Conservation (phyloP, 2,797 vertebrate genomes). For the Enteromius fasciolatus region DNA sequence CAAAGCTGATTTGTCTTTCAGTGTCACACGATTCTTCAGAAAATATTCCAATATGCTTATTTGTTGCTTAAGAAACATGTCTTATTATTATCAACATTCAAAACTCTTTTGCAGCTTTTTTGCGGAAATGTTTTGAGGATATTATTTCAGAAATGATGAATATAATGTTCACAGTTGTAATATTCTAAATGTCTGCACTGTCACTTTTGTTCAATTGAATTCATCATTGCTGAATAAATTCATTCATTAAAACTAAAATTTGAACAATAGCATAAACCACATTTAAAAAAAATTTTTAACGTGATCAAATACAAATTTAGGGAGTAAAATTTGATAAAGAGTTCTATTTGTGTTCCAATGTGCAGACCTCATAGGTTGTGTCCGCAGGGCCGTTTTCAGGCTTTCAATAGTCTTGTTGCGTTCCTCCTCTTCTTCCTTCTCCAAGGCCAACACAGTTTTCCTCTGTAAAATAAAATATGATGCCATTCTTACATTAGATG, state of each 20-base stretch:
- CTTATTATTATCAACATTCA: not conserved
- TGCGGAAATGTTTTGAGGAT: no score
- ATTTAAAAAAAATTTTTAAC: not conserved
- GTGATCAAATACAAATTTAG: not conserved
- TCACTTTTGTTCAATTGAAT: not conserved
- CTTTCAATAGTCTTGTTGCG: conserved; percentile 98
- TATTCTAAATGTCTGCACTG: not conserved
- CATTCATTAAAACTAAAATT: not conserved
- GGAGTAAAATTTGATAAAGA: not conserved
- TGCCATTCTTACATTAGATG: not conserved
- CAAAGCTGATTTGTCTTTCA: not conserved
- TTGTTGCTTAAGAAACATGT: not conserved
- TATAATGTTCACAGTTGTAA: not conserved
- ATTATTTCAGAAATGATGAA: no score
- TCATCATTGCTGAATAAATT: not conserved
- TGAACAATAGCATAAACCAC: not conserved
- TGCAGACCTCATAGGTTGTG: conserved; percentile 94
- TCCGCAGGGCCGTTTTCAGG: conserved; percentile 95
- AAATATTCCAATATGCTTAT: not conserved
- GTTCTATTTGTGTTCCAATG: not conserved
- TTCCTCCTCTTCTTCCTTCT: conserved; percentile 96
- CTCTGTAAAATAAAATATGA: conserved; percentile 76
- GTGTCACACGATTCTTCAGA: not conserved
- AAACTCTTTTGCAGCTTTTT: no score
- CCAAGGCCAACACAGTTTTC: conserved; percentile 91